phyloP scores from a whole-genome alignment of 2,888 invertebrate genomes.

The Cinara cedri region DNA sequence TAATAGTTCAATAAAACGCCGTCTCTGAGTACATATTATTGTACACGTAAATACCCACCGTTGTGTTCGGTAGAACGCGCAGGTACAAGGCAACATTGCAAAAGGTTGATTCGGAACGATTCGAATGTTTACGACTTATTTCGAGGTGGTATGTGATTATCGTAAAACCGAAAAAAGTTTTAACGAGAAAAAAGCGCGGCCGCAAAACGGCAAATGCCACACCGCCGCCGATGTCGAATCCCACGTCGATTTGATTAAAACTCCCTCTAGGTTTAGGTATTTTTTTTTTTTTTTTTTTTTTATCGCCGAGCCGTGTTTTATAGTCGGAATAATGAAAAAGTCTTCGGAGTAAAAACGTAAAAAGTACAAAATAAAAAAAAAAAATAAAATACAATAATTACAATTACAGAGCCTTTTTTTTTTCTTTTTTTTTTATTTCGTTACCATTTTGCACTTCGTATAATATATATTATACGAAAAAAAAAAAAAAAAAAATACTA shows the following conservation, averaged over 20 bases:
- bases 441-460: conserved; percentile 55
- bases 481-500: neutral
- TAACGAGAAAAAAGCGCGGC: conserved; percentile 55
- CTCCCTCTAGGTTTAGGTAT: conserved; percentile 39
- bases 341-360: conserved; percentile 48
- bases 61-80: neutral
- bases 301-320: conserved; percentile 52
- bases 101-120: conserved; percentile 34
- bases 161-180: conserved; percentile 53
- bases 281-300: conserved; percentile 25
- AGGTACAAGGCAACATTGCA: too few species aligned
- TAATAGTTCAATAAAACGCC: too few species aligned
- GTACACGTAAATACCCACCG: too few species aligned
- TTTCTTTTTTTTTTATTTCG: conserved; percentile 21
- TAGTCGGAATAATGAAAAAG: conserved; percentile 56
- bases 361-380: conserved; percentile 36
- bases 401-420: conserved; percentile 46
- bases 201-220: conserved; percentile 50
- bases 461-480: too few species aligned
- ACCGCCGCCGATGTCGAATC: conserved; percentile 37
- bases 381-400: conserved; percentile 47
- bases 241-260: conserved; percentile 56
- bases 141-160: conserved; percentile 51
- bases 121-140: conserved; percentile 50
- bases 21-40: too few species aligned